These are phyloP conservation scores for Pseudomyrmex flavicornis DNA, from an alignment of 1,140 invertebrate genomes.

Conservation along the genomic window DNA sequence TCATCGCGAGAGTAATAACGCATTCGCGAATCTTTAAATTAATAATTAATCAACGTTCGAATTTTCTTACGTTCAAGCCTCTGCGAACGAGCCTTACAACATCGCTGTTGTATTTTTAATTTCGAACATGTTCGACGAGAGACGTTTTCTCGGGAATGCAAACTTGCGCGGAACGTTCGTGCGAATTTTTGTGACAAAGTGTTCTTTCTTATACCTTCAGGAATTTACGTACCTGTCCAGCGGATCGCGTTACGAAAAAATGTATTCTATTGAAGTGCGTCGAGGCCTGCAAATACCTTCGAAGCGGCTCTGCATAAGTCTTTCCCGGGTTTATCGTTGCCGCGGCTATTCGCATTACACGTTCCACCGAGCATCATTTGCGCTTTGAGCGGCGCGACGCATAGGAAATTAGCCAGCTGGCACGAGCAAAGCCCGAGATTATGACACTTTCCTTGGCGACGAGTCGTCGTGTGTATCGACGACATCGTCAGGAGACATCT, in stretches of 20 bases:
- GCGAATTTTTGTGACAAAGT: constrained; percentile 13
- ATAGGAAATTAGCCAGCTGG: constrained; percentile 76
- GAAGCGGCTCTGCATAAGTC: constrained; percentile 44
- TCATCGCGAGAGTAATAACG: background rate
- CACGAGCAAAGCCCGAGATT: constrained; percentile 72
- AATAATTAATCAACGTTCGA: constrained; percentile 29
- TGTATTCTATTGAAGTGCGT: constrained; percentile 16
- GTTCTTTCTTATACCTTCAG: background rate
- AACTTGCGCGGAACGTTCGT: background rate
- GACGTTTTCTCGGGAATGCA: background rate
- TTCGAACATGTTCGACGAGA: background rate
- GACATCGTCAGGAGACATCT: constrained; percentile 56
- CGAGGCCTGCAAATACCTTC: constrained; percentile 8
- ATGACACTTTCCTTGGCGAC: constrained; percentile 65
- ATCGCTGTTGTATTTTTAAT: background rate
- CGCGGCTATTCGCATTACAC: constrained; percentile 47
- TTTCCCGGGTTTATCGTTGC: constrained; percentile 54
- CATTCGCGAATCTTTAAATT: constrained; percentile 11
- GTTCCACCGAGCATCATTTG: constrained; percentile 59
- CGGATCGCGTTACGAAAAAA: constrained; percentile 26
- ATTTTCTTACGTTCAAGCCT: background rate
- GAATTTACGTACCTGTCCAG: constrained; percentile 1
- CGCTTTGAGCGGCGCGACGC: constrained; percentile 8
- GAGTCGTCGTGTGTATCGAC: constrained; percentile 2
- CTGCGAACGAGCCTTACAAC: background rate